These are phyloP conservation scores for Falco cherrug DNA, from an alignment of 2,797 vertebrate genomes.

Conservation along the genomic window DNA sequence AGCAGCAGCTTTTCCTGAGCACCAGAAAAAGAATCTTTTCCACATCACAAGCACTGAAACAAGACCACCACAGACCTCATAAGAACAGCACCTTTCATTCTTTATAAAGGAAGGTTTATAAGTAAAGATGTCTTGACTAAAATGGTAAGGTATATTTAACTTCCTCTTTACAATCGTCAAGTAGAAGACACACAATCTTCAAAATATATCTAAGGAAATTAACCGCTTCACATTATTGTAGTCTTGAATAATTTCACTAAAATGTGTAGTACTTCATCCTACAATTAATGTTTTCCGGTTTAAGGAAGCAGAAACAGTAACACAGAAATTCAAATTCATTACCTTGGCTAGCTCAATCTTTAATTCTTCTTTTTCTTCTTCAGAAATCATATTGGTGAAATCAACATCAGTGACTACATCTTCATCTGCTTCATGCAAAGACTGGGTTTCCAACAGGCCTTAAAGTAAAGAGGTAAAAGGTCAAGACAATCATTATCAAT, in stretches of 20 bases:
- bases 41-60: background rate
- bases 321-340: conserved; percentile 22
- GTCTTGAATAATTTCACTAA: background rate
- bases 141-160: background rate
- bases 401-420: conserved; percentile 85
- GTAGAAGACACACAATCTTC: background rate
- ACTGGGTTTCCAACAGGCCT: conserved; percentile 91
- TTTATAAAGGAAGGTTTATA: background rate
- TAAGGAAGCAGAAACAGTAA: background rate
- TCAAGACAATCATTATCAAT: background rate
- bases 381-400: conserved; percentile 83
- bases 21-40: background rate
- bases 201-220: background rate
- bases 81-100: background rate
- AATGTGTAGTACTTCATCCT: background rate
- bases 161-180: background rate
- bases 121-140: background rate
- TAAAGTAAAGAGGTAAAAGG: conserved; percentile 43
- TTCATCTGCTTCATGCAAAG: conserved; percentile 87
- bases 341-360: conserved; percentile 89
- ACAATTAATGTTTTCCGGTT: background rate
- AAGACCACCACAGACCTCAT: background rate
- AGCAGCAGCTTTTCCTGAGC: background rate
- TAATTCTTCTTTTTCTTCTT: conserved; percentile 93
- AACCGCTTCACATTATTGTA: background rate